Evolutionary conservation across 2,113 vertebrate genomes (phyloP).

Genomic region (Ochotona princeps): DNA sequence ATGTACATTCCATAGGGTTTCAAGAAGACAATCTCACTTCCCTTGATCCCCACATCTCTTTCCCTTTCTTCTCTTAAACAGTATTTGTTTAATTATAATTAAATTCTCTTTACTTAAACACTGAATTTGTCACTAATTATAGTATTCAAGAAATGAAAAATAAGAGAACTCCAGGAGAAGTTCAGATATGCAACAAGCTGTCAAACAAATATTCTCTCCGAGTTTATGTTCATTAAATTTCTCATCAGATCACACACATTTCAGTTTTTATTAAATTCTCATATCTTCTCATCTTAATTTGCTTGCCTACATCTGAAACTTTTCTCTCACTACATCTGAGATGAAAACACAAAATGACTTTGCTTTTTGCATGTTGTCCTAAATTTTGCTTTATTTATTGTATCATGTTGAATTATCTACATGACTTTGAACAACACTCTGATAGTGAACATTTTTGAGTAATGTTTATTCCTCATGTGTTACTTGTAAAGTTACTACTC

Average conservation of each 20-base stretch:
- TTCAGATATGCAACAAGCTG: neutral
- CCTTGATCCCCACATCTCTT: too few species aligned
- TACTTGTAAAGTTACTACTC: neutral
- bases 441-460: neutral
- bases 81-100: too few species aligned
- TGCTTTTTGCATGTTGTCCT: neutral
- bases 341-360: neutral
- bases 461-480: neutral
- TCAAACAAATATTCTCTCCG: neutral
- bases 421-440: neutral
- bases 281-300: neutral
- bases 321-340: neutral
- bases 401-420: neutral
- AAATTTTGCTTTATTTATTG: neutral
- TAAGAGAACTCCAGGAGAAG: neutral
- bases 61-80: too few species aligned
- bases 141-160: too few species aligned
- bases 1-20: too few species aligned
- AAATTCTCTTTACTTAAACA: too few species aligned
- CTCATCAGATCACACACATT: neutral
- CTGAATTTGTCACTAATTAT: too few species aligned
- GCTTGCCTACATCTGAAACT: neutral
- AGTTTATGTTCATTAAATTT: neutral
- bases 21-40: too few species aligned
- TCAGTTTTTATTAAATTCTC: neutral